phyloP scores from a whole-genome alignment of 2,113 vertebrate genomes.

The Nicator chloris region DNA sequence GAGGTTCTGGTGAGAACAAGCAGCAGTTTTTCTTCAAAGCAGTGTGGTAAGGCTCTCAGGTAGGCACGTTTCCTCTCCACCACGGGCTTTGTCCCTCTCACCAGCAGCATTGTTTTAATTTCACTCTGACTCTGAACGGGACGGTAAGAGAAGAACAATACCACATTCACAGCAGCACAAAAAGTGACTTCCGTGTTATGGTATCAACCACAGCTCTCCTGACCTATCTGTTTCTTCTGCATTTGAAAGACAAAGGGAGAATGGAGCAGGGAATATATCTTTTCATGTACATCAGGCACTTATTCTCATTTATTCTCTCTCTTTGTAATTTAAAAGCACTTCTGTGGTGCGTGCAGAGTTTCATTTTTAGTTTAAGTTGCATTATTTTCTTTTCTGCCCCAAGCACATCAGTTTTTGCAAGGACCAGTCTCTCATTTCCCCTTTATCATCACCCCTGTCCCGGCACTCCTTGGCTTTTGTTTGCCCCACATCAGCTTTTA shows the following conservation, averaged over 20 bases:
- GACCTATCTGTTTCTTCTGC: constrained; percentile 33
- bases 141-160: not conserved
- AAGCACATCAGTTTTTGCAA: not conserved
- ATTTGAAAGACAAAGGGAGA: constrained; percentile 18
- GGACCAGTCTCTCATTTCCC: not conserved
- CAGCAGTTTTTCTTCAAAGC: not conserved
- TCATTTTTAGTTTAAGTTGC: not conserved
- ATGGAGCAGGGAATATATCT: not conserved
- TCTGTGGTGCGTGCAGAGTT: not conserved
- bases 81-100: not conserved
- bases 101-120: not conserved
- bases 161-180: not conserved
- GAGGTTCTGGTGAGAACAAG: not conserved
- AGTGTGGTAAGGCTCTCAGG: not conserved
- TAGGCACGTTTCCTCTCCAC: not conserved
- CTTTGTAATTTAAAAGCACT: not conserved
- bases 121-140: not conserved
- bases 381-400: not conserved
- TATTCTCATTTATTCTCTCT: not conserved
- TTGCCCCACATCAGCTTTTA: not conserved
- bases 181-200: not conserved
- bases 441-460: not conserved
- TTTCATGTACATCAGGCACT: not conserved
- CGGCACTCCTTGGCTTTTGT: not conserved
- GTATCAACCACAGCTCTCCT: not conserved